phyloP scores from a whole-genome alignment of 2,797 vertebrate genomes.

The Halcyon leucocephala region DNA sequence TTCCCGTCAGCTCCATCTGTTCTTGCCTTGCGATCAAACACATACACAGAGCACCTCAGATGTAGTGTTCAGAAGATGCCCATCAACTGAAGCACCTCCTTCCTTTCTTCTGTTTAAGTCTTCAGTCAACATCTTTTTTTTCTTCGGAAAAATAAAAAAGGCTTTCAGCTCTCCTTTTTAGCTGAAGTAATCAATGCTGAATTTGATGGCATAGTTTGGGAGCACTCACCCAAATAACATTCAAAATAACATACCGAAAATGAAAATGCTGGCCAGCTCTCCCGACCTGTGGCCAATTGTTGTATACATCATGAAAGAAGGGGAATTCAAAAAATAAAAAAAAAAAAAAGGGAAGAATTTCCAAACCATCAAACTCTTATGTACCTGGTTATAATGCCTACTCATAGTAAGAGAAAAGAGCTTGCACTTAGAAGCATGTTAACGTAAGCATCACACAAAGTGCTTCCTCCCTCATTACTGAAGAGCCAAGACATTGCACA shows the following conservation, averaged over 20 bases:
- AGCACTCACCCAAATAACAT: neutral
- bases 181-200: neutral
- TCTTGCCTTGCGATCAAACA: neutral
- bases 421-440: neutral
- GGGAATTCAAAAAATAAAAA: too few species aligned
- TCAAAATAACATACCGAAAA: neutral
- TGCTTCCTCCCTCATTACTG: neutral
- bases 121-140: neutral
- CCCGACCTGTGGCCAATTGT: neutral
- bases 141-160: neutral
- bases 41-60: neutral
- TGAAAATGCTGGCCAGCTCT: neutral
- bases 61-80: neutral
- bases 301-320: neutral
- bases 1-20: neutral
- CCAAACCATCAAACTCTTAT: neutral
- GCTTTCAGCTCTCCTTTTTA: neutral
- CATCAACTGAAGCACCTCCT: neutral
- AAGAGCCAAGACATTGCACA: neutral
- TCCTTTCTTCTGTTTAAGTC: neutral
- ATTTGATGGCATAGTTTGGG: neutral
- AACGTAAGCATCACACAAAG: neutral
- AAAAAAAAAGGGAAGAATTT: neutral
- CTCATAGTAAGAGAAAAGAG: neutral
- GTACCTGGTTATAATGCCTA: neutral